Evolutionary conservation across 2,888 invertebrate genomes (phyloP).

Genomic region (Diloba caeruleocephala): DNA sequence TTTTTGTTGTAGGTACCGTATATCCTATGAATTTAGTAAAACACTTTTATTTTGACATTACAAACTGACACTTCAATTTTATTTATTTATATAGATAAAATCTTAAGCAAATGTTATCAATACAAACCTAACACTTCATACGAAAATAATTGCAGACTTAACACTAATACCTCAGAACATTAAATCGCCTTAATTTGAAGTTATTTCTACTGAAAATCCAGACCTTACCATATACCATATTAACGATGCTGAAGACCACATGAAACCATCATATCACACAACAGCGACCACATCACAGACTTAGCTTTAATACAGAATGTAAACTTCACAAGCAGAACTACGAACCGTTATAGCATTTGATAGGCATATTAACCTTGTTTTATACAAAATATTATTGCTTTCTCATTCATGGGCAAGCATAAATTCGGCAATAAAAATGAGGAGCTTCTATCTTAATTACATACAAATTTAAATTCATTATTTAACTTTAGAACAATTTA

Average conservation of each 20-base stretch:
- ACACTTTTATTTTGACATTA: too few relatives aligned
- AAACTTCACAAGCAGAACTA: background rate
- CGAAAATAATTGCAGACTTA: too few relatives aligned
- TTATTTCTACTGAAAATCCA: background rate
- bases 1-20: too few relatives aligned
- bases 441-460: background rate
- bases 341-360: slow-evolving; percentile 4
- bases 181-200: too few relatives aligned
- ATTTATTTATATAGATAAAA: too few relatives aligned
- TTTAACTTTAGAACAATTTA: too few relatives aligned
- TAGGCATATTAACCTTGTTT: slow-evolving; percentile 9
- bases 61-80: too few relatives aligned
- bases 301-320: background rate
- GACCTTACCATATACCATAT: slow-evolving; percentile 2
- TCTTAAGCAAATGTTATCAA: too few relatives aligned
- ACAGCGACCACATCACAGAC: slow-evolving; percentile 18
- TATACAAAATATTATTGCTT: background rate
- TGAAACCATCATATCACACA: slow-evolving; percentile 7
- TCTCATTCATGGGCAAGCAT: slow-evolving; percentile 1
- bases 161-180: too few relatives aligned
- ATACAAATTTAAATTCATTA: background rate
- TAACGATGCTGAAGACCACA: slow-evolving; percentile 23
- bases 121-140: too few relatives aligned
- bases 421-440: background rate
- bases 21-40: too few relatives aligned